phyloP scores from a whole-genome alignment of 2,888 invertebrate species.

The Ellobium chinense region DNA sequence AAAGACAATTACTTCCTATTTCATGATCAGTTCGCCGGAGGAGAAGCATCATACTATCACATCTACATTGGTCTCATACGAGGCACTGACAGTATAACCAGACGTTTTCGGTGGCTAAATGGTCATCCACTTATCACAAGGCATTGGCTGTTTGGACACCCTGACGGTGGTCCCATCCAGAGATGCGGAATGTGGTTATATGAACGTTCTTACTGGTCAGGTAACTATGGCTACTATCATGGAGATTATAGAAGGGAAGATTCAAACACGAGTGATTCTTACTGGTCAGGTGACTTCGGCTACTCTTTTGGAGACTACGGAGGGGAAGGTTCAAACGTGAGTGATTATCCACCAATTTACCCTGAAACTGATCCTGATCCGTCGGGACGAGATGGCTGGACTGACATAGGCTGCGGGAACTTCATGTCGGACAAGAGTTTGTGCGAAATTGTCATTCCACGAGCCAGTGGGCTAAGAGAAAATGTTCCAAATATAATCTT shows the following conservation, averaged over 20 bases:
- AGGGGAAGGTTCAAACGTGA: no score
- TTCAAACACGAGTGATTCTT: background rate
- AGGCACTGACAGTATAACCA: background rate
- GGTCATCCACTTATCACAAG: conserved; percentile 1
- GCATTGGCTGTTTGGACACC: background rate
- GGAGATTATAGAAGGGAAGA: no score
- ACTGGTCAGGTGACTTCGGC: background rate
- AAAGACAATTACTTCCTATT: no score
- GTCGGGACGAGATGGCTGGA: conserved; percentile 17
- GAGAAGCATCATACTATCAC: background rate
- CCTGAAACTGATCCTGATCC: no score
- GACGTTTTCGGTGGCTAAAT: conserved; percentile 6
- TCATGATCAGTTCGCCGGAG: no score
- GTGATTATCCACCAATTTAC: no score
- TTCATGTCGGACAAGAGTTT: background rate
- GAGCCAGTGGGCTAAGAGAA: background rate
- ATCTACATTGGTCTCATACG: conserved; percentile 19
- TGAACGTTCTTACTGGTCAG: background rate
- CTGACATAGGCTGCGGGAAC: background rate
- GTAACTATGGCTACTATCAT: no score
- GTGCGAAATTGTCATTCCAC: background rate
- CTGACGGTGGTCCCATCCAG: background rate
- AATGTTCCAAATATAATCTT: background rate
- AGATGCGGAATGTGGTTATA: conserved; percentile 21
- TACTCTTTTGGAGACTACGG: no score